These are phyloP conservation scores for Osmerus mordax DNA, from an alignment of 2,113 vertebrate genomes.

Conservation along the genomic window DNA sequence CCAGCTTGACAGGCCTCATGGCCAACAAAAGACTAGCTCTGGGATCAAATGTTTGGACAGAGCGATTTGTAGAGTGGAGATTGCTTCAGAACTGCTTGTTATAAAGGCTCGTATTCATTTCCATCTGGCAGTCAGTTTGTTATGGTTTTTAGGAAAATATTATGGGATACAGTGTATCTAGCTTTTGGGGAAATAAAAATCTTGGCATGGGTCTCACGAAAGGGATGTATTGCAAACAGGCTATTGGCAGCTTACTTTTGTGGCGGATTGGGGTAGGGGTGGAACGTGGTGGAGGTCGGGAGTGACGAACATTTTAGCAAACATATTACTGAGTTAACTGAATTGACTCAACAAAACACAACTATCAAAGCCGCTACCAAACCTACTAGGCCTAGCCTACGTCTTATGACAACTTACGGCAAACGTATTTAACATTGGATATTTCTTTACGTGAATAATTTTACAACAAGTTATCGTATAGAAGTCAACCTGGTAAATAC, in stretches of 20 bases:
- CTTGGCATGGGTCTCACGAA: conserved; percentile 28
- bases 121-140: conserved; percentile 40
- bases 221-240: conserved; percentile 30
- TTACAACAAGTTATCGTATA: too few relatives aligned
- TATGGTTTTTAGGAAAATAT: conserved; percentile 32
- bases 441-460: too few relatives aligned
- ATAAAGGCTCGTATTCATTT: conserved; percentile 25
- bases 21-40: conserved; percentile 38
- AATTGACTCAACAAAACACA: too few relatives aligned
- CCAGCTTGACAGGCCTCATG: conserved; percentile 26
- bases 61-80: conserved; percentile 30
- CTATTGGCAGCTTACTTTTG: conserved; percentile 20
- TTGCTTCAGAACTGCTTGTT: conserved; percentile 27
- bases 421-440: too few relatives aligned
- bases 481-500: too few relatives aligned
- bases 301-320: too few relatives aligned
- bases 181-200: not conserved
- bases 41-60: conserved; percentile 39
- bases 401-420: too few relatives aligned
- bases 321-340: too few relatives aligned
- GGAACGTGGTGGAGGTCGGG: too few relatives aligned
- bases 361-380: too few relatives aligned
- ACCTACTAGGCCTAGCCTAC: too few relatives aligned
- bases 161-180: conserved; percentile 12
- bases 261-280: not conserved